Conservation (phyloP, 2,888 invertebrate species). For the Synergus umbraculus region DNA sequence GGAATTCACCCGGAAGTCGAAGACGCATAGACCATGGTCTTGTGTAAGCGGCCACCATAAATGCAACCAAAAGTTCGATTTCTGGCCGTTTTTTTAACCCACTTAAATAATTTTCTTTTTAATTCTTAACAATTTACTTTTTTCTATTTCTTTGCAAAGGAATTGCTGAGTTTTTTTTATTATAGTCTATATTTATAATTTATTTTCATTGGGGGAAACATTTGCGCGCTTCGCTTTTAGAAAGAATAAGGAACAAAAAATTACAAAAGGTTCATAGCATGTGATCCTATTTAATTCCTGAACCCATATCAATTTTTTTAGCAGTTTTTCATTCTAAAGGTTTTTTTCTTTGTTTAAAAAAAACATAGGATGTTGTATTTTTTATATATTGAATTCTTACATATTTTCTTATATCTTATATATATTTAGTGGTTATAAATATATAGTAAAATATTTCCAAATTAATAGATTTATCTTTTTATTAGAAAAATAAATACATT, state of each 20-base stretch:
- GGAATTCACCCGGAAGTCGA: slow-evolving; percentile 36
- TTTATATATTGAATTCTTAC: not conserved
- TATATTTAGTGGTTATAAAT: no score
- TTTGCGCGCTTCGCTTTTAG: not conserved
- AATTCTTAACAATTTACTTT: not conserved
- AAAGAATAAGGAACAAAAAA: not conserved
- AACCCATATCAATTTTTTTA: not conserved
- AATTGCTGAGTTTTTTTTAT: no score
- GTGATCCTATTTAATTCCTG: not conserved
- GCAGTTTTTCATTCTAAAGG: not conserved
- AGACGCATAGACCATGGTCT: slow-evolving; percentile 12
- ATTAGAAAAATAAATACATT: no score
- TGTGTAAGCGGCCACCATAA: slow-evolving; percentile 34
- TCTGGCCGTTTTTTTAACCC: not conserved
- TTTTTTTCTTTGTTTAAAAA: not conserved
- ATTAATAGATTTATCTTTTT: no score
- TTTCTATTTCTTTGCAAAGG: not conserved
- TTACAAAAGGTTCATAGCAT: not conserved
- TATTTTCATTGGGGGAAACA: not conserved
- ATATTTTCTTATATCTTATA: not conserved
- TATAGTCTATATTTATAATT: not conserved
- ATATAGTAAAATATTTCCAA: no score
- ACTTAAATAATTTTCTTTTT: not conserved
- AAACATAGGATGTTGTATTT: not conserved
- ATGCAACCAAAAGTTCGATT: not conserved